A percentile compares a stretch with the other conserved stretches of the same genome.
phyloP scores from a whole-genome alignment of 2,797 vertebrate species.

The Mus spretus region DNA sequence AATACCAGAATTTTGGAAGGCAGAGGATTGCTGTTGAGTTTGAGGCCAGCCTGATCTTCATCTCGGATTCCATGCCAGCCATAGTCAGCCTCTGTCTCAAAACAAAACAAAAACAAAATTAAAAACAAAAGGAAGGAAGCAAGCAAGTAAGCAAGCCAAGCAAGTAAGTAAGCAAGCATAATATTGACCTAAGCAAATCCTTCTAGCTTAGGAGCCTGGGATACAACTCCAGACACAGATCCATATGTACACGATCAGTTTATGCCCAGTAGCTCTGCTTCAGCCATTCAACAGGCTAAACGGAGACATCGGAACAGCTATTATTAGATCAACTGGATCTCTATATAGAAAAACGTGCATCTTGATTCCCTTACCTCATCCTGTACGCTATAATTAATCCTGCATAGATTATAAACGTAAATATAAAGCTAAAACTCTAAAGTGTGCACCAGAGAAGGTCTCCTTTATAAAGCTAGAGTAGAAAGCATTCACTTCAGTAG shows the following conservation, averaged over 20 bases:
- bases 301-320: not conserved
- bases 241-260: not conserved
- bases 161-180: not conserved
- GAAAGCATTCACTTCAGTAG: not conserved
- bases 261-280: not conserved
- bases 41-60: not conserved
- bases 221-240: not conserved
- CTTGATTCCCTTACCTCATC: not conserved
- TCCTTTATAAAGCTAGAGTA: conserved; percentile 2
- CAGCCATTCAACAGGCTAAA: not conserved
- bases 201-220: not conserved
- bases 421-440: not conserved
- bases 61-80: not conserved
- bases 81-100: not conserved
- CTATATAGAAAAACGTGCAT: not conserved
- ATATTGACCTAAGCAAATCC: not conserved
- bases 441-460: not conserved
- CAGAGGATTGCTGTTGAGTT: not conserved
- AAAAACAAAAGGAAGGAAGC: not conserved
- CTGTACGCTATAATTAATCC: not conserved
- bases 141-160: not conserved
- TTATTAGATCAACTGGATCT: not conserved
- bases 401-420: not conserved
- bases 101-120: not conserved
- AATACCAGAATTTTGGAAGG: not conserved